Percentiles rank a stretch among this genome's conserved stretches.
Evolutionary conservation across 1,140 invertebrate species (phyloP).

Genomic region (Drosophila simulans): DNA sequence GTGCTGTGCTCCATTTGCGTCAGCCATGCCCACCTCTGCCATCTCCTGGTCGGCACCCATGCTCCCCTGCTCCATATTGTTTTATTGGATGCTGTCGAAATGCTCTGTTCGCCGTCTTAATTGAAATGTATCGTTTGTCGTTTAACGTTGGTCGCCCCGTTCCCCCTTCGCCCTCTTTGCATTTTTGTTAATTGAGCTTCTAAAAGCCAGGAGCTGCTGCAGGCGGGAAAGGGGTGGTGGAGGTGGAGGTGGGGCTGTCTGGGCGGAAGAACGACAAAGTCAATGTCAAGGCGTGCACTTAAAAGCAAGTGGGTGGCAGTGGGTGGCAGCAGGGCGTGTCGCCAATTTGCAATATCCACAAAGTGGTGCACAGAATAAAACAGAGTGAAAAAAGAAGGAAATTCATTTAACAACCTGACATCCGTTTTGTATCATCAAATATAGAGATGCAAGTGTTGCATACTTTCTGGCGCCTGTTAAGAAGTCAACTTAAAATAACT

Average conservation of each 20-base stretch:
- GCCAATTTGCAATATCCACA: conserved; percentile 17
- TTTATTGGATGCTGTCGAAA: conserved; percentile 70
- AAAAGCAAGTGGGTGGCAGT: conserved; percentile 3
- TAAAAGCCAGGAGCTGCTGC: not conserved
- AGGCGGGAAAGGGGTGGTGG: not conserved
- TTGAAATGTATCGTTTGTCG: conserved; percentile 73
- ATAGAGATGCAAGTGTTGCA: not conserved
- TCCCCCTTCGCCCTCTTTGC: conserved; percentile 13
- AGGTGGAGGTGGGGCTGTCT: not conserved
- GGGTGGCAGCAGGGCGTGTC: conserved; percentile 6
- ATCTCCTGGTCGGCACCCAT: conserved; percentile 7
- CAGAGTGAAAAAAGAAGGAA: conserved; percentile 2
- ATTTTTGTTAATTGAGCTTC: conserved; percentile 42
- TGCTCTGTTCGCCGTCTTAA: conserved; percentile 39
- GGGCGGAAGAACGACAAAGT: conserved; percentile 38
- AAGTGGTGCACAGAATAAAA: not conserved
- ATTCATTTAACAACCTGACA: not conserved
- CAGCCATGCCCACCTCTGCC: conserved; percentile 27
- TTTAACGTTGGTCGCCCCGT: conserved; percentile 15
- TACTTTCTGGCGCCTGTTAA: conserved; percentile 4
- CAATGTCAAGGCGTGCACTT: conserved; percentile 55
- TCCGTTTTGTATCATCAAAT: not conserved
- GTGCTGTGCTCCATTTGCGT: conserved; percentile 51
- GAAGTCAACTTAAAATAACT: not conserved
- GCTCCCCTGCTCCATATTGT: conserved; percentile 1